Conservation (phyloP, 2,888 invertebrate species). For the Ephialtes manifestator region DNA sequence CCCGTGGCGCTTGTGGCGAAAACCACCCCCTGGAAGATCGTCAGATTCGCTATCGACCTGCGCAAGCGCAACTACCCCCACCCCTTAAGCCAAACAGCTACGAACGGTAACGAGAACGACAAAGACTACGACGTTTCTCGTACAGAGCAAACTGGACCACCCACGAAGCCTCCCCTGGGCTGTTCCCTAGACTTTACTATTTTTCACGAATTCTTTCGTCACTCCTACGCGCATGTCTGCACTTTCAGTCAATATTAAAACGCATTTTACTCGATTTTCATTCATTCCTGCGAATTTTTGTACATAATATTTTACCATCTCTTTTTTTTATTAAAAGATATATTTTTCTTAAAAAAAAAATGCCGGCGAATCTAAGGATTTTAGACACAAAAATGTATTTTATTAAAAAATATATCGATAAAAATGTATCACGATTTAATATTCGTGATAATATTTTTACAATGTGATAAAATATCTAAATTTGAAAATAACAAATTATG, state of each 20-base stretch:
- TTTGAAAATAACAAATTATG: not conserved
- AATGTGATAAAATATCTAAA: too few species aligned
- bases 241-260: constrained; percentile 8
- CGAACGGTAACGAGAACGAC: constrained; percentile 63
- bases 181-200: constrained; percentile 45
- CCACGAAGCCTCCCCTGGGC: constrained; percentile 60
- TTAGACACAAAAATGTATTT: too few species aligned
- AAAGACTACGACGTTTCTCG: constrained; percentile 57
- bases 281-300: not conserved
- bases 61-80: constrained; percentile 72
- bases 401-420: too few species aligned
- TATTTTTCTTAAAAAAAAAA: not conserved
- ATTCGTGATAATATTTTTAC: too few species aligned
- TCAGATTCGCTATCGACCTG: constrained; percentile 72
- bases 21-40: constrained; percentile 60
- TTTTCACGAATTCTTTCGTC: constrained; percentile 44
- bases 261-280: not conserved
- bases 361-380: too few species aligned
- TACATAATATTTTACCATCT: not conserved
- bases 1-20: constrained; percentile 38
- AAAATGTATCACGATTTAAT: too few species aligned
- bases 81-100: constrained; percentile 53
- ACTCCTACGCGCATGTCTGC: not conserved
- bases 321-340: not conserved
- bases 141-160: constrained; percentile 61